phyloP scores from a whole-genome alignment of 2,888 invertebrate genomes.

The Ormyrus rosae region DNA sequence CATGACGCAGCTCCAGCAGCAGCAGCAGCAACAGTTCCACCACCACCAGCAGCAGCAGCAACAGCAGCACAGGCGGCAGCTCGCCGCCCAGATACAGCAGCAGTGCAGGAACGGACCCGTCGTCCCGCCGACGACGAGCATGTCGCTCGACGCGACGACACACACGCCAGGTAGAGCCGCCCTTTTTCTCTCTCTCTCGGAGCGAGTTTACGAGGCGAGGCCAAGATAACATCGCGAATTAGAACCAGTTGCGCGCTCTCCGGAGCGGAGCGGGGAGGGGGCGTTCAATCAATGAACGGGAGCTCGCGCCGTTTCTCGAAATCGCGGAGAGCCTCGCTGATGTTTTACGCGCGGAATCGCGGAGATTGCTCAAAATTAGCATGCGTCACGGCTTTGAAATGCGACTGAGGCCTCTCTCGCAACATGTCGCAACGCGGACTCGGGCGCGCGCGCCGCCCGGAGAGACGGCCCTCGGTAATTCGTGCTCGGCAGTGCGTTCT shows the following conservation, averaged over 20 bases:
- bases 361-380: constrained; percentile 11
- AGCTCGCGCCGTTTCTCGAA: neutral
- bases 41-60: constrained; percentile 21
- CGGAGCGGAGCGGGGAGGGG: neutral
- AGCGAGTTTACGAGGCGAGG: no score
- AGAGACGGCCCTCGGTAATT: neutral
- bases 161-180: constrained; percentile 72
- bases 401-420: neutral
- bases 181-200: no score
- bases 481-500: neutral
- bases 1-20: constrained; percentile 55
- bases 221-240: no score
- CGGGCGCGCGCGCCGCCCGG: neutral
- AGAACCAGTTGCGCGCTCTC: no score
- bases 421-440: constrained; percentile 14
- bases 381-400: constrained; percentile 4
- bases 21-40: constrained; percentile 38
- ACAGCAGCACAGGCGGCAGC: constrained; percentile 60
- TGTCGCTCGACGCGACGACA: constrained; percentile 72
- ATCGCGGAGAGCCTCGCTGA: no score
- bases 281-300: neutral
- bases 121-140: constrained; percentile 54
- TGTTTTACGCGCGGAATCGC: no score
- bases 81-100: constrained; percentile 43
- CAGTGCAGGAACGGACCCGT: constrained; percentile 44